A percentile compares a stretch with the other conserved stretches of the same genome.
These are phyloP conservation scores for Pachycephala philippinensis DNA, from an alignment of 2,113 vertebrate genomes.

Conservation along the genomic window DNA sequence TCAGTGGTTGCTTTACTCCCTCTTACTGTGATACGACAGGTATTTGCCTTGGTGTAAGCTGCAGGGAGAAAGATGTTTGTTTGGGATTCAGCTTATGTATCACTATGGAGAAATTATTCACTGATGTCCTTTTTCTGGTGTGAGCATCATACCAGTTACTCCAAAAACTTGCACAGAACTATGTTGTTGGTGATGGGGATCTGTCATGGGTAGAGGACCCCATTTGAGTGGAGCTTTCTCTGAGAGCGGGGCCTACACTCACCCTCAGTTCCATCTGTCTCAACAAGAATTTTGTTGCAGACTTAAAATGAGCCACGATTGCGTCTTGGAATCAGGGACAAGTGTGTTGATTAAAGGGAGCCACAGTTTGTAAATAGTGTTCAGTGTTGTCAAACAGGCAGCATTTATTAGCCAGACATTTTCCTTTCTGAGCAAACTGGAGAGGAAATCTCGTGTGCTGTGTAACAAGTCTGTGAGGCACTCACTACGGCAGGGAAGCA, in stretches of 20 bases:
- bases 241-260: too few species aligned
- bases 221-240: neutral
- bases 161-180: neutral
- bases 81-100: neutral
- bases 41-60: neutral
- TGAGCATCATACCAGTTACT: neutral
- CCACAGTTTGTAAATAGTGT: conserved; percentile 2
- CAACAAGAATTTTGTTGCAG: neutral
- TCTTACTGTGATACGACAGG: accelerated
- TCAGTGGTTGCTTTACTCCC: neutral
- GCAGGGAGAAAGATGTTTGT: neutral
- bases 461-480: neutral
- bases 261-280: neutral
- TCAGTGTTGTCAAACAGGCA: neutral
- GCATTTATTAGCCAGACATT: neutral
- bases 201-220: neutral
- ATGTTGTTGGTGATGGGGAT: neutral
- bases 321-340: neutral
- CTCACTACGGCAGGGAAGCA: neutral
- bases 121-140: neutral
- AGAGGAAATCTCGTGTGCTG: neutral
- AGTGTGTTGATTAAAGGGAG: neutral
- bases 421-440: neutral
- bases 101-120: neutral
- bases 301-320: neutral